These are phyloP conservation scores for Babylonia areolata DNA, from an alignment of 1,140 invertebrate species.

Conservation along the genomic window DNA sequence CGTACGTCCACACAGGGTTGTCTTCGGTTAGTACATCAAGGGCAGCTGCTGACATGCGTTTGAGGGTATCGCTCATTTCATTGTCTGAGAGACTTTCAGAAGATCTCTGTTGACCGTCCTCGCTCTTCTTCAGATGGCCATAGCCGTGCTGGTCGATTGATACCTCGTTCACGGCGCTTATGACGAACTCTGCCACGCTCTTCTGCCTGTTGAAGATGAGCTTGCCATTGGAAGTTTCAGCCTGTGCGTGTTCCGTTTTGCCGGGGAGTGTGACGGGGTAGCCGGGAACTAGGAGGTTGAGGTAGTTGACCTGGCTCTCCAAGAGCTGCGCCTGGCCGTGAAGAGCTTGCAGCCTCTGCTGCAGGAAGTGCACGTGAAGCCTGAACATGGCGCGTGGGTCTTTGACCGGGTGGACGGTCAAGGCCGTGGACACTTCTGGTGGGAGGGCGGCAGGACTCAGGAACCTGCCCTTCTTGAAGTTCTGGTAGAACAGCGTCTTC, in stretches of 20 bases:
- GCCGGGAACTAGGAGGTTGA: background rate
- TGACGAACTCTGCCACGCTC: background rate
- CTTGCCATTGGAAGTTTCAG: background rate
- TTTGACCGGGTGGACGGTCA: constrained; percentile 97
- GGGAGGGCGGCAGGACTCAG: constrained; percentile 89
- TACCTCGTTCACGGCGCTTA: too few species aligned
- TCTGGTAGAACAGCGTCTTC: constrained; percentile 96
- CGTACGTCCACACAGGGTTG: background rate
- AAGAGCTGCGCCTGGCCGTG: background rate
- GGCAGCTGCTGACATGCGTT: too few species aligned
- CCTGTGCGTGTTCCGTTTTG: background rate
- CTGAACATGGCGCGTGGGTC: constrained; percentile 89
- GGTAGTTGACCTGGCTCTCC: background rate
- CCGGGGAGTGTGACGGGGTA: background rate
- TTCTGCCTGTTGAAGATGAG: background rate
- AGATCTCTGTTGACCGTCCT: too few species aligned
- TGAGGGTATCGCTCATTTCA: too few species aligned
- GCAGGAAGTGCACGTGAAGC: constrained; percentile 81
- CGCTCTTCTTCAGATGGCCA: too few species aligned
- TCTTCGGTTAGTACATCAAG: background rate
- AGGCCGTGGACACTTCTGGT: constrained; percentile 93
- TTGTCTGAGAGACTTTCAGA: too few species aligned
- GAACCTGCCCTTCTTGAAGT: constrained; percentile 89
- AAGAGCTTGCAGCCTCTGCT: constrained; percentile 50
- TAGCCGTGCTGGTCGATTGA: too few species aligned